phyloP scores from a whole-genome alignment of 2,888 invertebrate genomes.

The Caenorhabditis sp. region DNA sequence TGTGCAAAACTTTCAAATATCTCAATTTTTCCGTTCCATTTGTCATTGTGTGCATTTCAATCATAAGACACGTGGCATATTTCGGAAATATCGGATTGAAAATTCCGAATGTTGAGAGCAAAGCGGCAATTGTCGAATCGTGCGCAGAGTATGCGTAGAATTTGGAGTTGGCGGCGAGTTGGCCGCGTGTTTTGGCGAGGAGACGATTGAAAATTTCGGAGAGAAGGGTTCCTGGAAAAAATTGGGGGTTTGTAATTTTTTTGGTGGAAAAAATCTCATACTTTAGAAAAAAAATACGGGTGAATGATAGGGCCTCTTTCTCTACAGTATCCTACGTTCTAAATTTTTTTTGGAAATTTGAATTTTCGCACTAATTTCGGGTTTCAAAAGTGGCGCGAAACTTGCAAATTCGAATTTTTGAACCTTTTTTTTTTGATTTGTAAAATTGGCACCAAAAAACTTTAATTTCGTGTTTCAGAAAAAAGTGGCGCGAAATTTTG shows the following conservation, averaged over 20 bases:
- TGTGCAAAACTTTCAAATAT: slow-evolving; percentile 51
- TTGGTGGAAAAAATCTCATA: background rate
- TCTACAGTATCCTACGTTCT: no score
- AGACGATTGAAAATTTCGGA: slow-evolving; percentile 62
- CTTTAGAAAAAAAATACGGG: no score
- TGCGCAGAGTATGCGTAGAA: slow-evolving; percentile 68
- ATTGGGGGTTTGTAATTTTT: background rate
- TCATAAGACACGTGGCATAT: slow-evolving; percentile 62
- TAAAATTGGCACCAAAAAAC: no score
- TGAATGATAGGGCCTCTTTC: no score
- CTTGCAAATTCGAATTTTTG: no score
- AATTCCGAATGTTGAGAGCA: slow-evolving; percentile 62
- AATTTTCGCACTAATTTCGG: no score
- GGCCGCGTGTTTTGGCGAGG: slow-evolving; percentile 41
- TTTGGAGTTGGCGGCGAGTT: slow-evolving; percentile 51
- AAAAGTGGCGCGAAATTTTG: no score
- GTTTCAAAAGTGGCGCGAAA: no score
- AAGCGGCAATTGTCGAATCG: slow-evolving; percentile 65
- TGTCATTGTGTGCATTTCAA: slow-evolving; percentile 61
- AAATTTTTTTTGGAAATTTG: no score
- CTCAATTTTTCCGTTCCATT: slow-evolving; percentile 6
- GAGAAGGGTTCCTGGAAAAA: slow-evolving; percentile 57
- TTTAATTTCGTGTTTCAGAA: no score
- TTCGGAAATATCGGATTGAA: slow-evolving; percentile 49
- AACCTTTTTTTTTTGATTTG: no score